Evolutionary conservation across 1,140 invertebrate species (phyloP).

Genomic region (Micrasema minimum): DNA sequence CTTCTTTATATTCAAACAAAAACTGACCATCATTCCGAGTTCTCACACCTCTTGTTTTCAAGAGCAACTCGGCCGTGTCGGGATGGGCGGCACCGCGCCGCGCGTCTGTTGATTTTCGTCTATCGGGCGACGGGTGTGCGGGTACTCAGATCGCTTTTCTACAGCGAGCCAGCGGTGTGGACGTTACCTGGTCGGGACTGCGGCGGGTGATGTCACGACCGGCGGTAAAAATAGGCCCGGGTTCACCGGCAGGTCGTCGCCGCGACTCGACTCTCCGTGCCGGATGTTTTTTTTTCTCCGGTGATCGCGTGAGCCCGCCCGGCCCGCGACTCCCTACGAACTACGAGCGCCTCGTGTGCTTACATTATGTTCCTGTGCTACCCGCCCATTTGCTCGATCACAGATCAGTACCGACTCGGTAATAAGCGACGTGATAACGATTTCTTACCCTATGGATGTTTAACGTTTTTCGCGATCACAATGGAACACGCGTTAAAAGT

Average conservation of each 20-base stretch:
- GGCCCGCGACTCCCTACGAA: not conserved
- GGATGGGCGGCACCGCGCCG: not conserved
- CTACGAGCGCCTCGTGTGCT: no score
- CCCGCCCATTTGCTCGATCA: no score
- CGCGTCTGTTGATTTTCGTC: not conserved
- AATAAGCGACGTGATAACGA: no score
- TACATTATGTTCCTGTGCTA: no score
- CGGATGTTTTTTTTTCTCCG: conserved; percentile 11
- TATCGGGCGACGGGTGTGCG: not conserved
- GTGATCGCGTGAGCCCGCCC: not conserved
- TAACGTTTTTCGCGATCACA: no score
- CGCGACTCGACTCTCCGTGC: not conserved
- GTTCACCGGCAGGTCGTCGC: conserved; percentile 33
- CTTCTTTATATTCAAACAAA: conserved; percentile 1
- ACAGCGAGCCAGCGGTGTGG: not conserved
- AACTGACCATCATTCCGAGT: not conserved
- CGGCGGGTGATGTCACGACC: conserved; percentile 29
- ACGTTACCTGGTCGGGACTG: conserved; percentile 3
- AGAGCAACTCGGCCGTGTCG: not conserved
- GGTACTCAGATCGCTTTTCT: not conserved
- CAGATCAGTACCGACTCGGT: no score
- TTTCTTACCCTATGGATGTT: no score
- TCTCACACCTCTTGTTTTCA: conserved; percentile 18
- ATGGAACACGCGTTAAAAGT: no score
- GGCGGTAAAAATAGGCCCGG: conserved; percentile 20